Evolutionary conservation across 2,797 vertebrate species (phyloP).

Genomic region (Perodicticus potto): DNA sequence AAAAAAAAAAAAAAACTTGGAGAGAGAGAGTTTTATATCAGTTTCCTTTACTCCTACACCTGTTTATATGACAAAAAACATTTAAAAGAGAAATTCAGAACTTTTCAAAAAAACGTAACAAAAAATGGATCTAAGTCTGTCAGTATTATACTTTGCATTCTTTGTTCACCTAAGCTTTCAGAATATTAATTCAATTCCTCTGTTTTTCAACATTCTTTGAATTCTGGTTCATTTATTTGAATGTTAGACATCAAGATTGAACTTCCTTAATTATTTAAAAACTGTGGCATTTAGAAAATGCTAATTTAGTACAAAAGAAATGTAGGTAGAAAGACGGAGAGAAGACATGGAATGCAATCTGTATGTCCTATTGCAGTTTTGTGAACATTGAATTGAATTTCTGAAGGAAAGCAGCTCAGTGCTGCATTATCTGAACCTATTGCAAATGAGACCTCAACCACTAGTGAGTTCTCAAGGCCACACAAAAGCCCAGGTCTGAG

Average conservation of each 20-base stretch:
- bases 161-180: constrained; percentile 37
- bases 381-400: constrained; percentile 48
- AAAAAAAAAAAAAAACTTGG: no score
- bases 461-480: neutral
- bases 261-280: constrained; percentile 28
- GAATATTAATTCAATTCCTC: constrained; percentile 9
- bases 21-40: neutral
- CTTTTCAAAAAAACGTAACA: neutral
- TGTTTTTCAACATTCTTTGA: constrained; percentile 41
- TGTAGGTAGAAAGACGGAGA: neutral
- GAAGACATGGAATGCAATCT: neutral
- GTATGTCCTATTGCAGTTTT: neutral
- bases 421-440: neutral
- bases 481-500: neutral
- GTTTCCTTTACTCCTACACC: neutral
- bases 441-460: neutral
- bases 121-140: neutral
- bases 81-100: constrained; percentile 2
- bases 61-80: constrained; percentile 19
- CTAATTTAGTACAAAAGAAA: constrained; percentile 40
- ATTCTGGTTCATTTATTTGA: constrained; percentile 43
- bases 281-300: constrained; percentile 22
- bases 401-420: constrained; percentile 5
- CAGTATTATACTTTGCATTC: neutral
- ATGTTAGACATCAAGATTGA: neutral